These are phyloP conservation scores for Melieria omissa DNA, from an alignment of 2,888 invertebrate species.

Conservation along the genomic window DNA sequence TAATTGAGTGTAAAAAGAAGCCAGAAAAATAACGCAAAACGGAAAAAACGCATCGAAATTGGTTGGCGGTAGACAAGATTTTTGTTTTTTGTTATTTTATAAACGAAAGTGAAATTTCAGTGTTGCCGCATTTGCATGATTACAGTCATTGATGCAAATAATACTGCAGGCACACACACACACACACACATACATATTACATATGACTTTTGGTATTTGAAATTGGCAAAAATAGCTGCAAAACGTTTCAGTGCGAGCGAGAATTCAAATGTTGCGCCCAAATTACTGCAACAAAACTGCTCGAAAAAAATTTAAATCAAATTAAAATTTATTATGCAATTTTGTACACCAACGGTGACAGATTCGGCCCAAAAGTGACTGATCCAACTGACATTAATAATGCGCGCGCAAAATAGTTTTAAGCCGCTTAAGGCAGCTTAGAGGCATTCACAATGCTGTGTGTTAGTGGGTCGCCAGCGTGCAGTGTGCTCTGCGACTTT, in stretches of 20 bases:
- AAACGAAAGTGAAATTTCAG: slow-evolving; percentile 32
- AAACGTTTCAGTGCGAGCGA: not conserved
- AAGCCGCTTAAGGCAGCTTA: too few species aligned
- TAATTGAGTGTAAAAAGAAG: not conserved
- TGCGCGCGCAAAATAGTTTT: too few species aligned
- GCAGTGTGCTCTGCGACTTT: too few species aligned
- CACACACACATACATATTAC: not conserved
- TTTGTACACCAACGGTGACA: too few species aligned
- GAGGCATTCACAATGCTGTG: too few species aligned
- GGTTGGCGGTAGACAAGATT: not conserved
- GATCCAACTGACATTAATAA: too few species aligned
- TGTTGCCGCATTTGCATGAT: slow-evolving; percentile 30
- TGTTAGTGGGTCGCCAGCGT: too few species aligned
- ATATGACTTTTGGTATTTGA: not conserved
- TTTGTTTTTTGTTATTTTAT: not conserved
- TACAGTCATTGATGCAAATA: not conserved
- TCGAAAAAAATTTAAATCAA: too few species aligned
- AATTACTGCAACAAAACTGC: too few species aligned
- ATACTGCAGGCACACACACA: not conserved
- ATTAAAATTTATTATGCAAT: too few species aligned
- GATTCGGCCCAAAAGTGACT: too few species aligned
- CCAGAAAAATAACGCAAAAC: slow-evolving; percentile 3
- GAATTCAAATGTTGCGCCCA: too few species aligned
- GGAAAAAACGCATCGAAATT: slow-evolving; percentile 13
- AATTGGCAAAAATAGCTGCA: not conserved